Evolutionary conservation across 2,888 invertebrate species (phyloP), one percentile per base, ranked within the genome.

Genomic region (Archips xylosteana): DNA sequence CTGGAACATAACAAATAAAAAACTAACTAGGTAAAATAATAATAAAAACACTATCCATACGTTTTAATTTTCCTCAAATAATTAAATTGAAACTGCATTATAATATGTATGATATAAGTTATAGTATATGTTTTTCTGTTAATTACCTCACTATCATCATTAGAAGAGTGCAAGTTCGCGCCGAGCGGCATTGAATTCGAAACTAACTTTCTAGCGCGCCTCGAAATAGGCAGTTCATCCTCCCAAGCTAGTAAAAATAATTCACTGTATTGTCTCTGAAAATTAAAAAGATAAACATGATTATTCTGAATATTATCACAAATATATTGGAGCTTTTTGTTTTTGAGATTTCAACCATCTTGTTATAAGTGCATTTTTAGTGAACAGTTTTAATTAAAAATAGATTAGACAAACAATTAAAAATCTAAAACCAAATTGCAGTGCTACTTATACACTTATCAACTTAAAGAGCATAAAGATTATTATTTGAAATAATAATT

Each of bases 221-320:
- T 95, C 79, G 94, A 96, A 86, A 95, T 96, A 78, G 93, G 96
- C 74, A 96, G 95, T 86, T 98, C 98, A 85, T 98, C 98, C 85
- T 98, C 98, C 90, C 98, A 98, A 45, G 98, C 97, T 80, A 99
- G 94, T 8, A 98, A 97, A 89, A 99, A 97, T 81, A 99, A 95
- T 85, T 98, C 98, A 86, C 97, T 97, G 90, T 97, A 99, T 95
- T 97, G 98, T 92, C 97, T 97, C 96, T 96, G 90, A 75, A 93
- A 92, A 74, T 70, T 80, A 74, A 78, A 78, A 23, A 72, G 67
- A 63, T 76, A 64, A 8, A 51, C 8, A 57, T 65, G 49, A 39
- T 36, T 60, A 23, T 39, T 36, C 10, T 23, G 39, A 59, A 34
- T 49, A 13, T 65, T 15, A 34, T 39, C 13, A 42, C 42, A 54